phyloP scores from a whole-genome alignment of 2,113 vertebrate genomes.

The Callocephalon fimbriatum region DNA sequence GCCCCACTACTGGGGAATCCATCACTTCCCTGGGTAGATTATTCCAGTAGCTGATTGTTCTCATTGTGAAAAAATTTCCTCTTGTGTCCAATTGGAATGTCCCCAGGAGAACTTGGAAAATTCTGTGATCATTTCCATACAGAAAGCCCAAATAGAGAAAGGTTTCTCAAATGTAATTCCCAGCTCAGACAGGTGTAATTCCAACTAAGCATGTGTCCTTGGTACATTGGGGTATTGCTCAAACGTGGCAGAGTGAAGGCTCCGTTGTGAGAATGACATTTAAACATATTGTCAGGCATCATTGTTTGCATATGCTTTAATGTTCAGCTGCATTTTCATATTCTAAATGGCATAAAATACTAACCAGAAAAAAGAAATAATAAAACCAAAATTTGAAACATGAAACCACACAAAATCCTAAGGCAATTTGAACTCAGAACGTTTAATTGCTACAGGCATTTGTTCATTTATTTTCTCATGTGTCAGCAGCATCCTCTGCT shows the following conservation, averaged over 20 bases:
- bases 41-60: not conserved
- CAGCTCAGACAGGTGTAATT: not conserved
- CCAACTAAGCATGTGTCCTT: not conserved
- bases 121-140: not conserved
- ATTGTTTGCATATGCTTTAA: not conserved
- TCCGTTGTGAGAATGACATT: not conserved
- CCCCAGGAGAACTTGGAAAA: not conserved
- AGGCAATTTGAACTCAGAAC: not conserved
- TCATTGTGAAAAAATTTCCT: not conserved
- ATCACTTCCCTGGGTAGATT: not conserved
- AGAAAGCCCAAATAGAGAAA: not conserved
- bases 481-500: not conserved
- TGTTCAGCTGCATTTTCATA: not conserved
- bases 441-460: not conserved
- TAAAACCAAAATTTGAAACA: not conserved
- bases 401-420: not conserved
- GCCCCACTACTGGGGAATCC: accelerated
- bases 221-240: not conserved
- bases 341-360: not conserved
- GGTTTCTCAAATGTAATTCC: not conserved
- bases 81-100: not conserved
- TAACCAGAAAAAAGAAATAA: not conserved
- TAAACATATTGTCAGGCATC: not conserved
- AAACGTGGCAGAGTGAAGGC: not conserved
- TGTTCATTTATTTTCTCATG: constrained; percentile 4